Conservation (phyloP, 1,140 invertebrate species). For the Cotesia chilonis region DNA sequence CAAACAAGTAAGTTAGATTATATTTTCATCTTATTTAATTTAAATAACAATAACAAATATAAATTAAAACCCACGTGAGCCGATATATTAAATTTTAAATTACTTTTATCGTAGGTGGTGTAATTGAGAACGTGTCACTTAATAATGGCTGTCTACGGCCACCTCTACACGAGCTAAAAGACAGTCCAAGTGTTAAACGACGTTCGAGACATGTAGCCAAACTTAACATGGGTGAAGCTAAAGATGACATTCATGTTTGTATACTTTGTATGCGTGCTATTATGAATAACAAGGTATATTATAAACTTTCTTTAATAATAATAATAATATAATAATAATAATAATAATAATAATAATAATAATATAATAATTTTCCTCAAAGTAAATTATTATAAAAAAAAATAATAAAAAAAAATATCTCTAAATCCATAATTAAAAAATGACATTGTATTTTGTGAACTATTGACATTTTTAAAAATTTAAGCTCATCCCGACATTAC, state of each 20-base stretch:
- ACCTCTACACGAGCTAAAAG: slow-evolving; percentile 70
- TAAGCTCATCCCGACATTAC: too few species aligned
- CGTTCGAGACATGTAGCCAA: slow-evolving; percentile 86
- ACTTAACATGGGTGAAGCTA: slow-evolving; percentile 96
- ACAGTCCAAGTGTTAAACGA: slow-evolving; percentile 76
- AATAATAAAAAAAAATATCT: neutral
- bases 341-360: too few species aligned
- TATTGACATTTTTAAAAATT: too few species aligned
- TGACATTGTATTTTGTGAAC: too few species aligned
- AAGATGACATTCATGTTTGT: slow-evolving; percentile 99
- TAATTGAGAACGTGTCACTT: slow-evolving; percentile 53
- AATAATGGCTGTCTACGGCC: slow-evolving; percentile 70
- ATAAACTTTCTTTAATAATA: neutral
- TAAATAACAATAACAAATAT: too few species aligned
- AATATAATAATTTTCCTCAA: neutral
- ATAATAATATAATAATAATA: too few species aligned
- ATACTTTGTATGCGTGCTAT: slow-evolving; percentile 99
- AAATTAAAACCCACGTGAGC: too few species aligned
- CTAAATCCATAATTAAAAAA: too few species aligned
- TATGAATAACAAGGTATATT: slow-evolving; percentile 96
- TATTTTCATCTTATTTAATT: too few species aligned
- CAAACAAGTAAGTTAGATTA: slow-evolving; percentile 55
- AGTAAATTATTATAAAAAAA: too few species aligned
- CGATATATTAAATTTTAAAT: too few species aligned
- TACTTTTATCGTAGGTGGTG: slow-evolving; percentile 46